These are phyloP conservation scores for Camelus dromedarius DNA, from an alignment of 2,113 vertebrate genomes.

Conservation along the genomic window DNA sequence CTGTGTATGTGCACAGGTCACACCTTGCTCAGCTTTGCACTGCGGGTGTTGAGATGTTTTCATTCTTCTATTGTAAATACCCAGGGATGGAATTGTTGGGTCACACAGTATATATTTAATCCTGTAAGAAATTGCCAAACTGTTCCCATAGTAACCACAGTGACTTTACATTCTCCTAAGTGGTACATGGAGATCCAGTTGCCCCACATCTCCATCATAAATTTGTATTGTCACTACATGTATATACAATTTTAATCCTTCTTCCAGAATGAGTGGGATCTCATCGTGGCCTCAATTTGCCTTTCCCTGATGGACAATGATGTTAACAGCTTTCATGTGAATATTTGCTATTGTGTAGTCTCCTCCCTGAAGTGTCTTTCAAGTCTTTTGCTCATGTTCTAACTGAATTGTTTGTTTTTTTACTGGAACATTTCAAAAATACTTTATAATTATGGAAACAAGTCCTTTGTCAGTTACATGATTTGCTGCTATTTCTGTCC, in stretches of 20 bases:
- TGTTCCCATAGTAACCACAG: not conserved
- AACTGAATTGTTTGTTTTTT: not conserved
- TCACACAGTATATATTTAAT: not conserved
- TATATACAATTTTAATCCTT: not conserved
- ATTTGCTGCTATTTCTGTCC: not conserved
- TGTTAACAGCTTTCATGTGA: fast-evolving
- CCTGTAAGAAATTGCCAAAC: not conserved
- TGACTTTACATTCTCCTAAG: not conserved
- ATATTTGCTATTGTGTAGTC: fast-evolving
- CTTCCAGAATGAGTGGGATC: not conserved
- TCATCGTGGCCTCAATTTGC: not conserved
- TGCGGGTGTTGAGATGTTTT: not conserved
- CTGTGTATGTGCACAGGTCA: fast-evolving
- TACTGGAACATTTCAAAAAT: not conserved
- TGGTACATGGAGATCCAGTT: not conserved
- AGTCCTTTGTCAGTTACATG: not conserved
- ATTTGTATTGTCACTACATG: not conserved
- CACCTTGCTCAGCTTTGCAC: too few relatives aligned
- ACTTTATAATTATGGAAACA: not conserved
- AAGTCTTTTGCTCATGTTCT: not conserved
- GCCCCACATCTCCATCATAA: not conserved
- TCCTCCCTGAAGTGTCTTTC: not conserved
- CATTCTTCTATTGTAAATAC: not conserved
- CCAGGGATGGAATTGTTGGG: not conserved
- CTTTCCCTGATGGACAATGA: not conserved